These are phyloP conservation scores for Pao palembangensis DNA, from an alignment of 2,113 vertebrate genomes.

Conservation along the genomic window DNA sequence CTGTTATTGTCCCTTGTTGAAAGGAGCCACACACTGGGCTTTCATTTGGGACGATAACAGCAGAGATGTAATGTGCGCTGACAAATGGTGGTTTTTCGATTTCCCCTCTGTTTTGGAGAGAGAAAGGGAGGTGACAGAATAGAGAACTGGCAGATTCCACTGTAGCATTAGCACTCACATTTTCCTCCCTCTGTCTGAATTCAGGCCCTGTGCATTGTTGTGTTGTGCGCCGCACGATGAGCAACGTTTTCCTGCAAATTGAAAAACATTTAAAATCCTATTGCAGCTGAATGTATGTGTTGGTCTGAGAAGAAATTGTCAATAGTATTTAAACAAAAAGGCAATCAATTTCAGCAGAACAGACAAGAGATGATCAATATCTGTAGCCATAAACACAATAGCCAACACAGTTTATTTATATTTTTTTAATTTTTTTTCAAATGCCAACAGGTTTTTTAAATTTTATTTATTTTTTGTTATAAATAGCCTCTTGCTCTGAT, in stretches of 20 bases:
- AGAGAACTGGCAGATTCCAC: constrained; percentile 53
- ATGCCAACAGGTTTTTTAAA: too few relatives aligned
- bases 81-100: constrained; percentile 63
- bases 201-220: constrained; percentile 16
- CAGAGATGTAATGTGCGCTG: constrained; percentile 57
- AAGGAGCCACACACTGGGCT: constrained; percentile 65
- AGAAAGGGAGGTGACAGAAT: constrained; percentile 45
- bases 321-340: too few relatives aligned
- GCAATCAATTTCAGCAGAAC: too few relatives aligned
- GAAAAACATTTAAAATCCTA: not conserved
- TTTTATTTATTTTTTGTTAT: too few relatives aligned
- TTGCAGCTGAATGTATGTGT: not conserved
- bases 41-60: constrained; percentile 61
- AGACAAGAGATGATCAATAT: too few relatives aligned
- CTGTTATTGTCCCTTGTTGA: constrained; percentile 66
- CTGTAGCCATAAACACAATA: too few relatives aligned
- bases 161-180: constrained; percentile 36
- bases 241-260: not conserved
- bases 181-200: constrained; percentile 26
- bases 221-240: too few relatives aligned
- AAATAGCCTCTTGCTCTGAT: too few relatives aligned
- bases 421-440: too few relatives aligned
- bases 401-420: too few relatives aligned
- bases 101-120: constrained; percentile 52
- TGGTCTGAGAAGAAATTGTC: not conserved